Evolutionary conservation across 2,797 vertebrate genomes (phyloP).

Genomic region (Xenopus petersii): DNA sequence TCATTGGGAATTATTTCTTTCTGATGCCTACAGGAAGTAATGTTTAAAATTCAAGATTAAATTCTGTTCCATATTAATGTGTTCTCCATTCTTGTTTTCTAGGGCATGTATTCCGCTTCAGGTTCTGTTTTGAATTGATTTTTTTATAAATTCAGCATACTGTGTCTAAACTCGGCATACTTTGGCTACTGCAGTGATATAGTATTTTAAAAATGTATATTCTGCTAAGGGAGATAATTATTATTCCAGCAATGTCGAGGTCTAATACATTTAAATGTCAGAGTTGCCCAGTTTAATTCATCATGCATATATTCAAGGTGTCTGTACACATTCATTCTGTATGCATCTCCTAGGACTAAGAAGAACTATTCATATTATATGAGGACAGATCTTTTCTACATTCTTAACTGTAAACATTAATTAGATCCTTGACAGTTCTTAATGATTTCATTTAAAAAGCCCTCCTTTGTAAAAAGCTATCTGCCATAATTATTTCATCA

Average conservation of each 20-base stretch:
- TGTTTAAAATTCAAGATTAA: conserved; percentile 27
- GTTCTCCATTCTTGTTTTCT: conserved; percentile 47
- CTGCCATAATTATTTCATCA: conserved; percentile 55
- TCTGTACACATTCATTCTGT: conserved; percentile 53
- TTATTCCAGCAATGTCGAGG: conserved; percentile 58
- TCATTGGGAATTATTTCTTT: conserved; percentile 33
- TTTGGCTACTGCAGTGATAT: conserved; percentile 49
- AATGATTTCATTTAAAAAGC: conserved; percentile 55
- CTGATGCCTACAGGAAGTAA: conserved; percentile 35
- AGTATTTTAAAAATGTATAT: conserved; percentile 64
- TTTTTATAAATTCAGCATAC: conserved; percentile 52
- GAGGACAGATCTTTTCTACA: conserved; percentile 51
- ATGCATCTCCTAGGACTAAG: conserved; percentile 49
- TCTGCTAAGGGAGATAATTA: conserved; percentile 62
- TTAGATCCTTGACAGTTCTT: conserved; percentile 54
- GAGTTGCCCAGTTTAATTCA: conserved; percentile 62
- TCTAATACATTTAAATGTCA: conserved; percentile 63
- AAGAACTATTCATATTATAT: conserved; percentile 57
- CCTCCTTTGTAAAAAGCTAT: conserved; percentile 52
- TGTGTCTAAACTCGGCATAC: too few species aligned
- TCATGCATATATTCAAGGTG: conserved; percentile 52
- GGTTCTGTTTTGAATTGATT: conserved; percentile 51
- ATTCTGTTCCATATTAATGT: conserved; percentile 49
- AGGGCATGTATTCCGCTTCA: conserved; percentile 51
- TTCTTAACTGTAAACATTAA: conserved; percentile 61